Evolutionary conservation across 2,113 vertebrate species (phyloP).

Genomic region (Oceanodroma tethys): DNA sequence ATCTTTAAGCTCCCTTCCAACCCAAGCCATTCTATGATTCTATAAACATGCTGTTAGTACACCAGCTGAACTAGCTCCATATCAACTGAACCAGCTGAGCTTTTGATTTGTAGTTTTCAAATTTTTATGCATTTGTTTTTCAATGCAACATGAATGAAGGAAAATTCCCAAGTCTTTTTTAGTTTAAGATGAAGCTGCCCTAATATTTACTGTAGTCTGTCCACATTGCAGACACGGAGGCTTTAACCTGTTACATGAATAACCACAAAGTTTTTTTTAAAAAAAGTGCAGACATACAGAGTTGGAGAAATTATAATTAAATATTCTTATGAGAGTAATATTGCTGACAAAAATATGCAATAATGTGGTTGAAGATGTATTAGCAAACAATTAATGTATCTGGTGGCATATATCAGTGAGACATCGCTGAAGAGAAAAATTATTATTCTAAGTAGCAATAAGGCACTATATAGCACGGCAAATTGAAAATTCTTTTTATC

Average conservation of each 20-base stretch:
- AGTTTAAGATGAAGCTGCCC: background rate
- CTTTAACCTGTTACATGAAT: background rate
- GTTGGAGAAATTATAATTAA: background rate
- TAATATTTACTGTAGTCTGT: background rate
- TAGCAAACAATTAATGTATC: conserved; percentile 14
- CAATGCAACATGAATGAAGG: background rate
- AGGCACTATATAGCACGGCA: background rate
- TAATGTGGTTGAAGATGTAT: background rate
- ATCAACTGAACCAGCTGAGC: background rate
- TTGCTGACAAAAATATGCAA: background rate
- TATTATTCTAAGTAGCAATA: background rate
- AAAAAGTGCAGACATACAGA: background rate
- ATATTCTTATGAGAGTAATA: background rate
- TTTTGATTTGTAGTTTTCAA: background rate
- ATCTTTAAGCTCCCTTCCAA: background rate
- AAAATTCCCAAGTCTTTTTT: background rate
- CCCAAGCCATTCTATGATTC: background rate
- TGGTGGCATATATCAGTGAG: conserved; percentile 23
- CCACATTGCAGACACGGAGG: background rate
- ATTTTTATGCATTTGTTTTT: background rate
- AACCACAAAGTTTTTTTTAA: background rate
- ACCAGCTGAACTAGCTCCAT: background rate
- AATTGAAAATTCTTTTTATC: conserved; percentile 23
- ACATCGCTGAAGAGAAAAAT: background rate
- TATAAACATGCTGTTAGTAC: background rate